Conservation (phyloP, 2,888 invertebrate species). For the Ashinkailepas kermadecensis region DNA sequence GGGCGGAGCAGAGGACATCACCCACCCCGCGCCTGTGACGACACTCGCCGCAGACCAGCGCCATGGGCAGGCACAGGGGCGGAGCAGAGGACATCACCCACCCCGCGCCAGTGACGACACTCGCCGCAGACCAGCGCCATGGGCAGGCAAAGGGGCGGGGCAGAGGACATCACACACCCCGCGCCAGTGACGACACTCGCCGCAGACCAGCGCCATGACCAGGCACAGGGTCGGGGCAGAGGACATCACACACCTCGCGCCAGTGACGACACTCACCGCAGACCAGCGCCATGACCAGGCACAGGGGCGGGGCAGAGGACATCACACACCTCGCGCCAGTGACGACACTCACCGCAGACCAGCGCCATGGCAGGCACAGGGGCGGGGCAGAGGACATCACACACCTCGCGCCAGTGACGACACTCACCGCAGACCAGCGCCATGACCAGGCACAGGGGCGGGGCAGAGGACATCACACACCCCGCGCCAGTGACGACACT, state of each 20-base stretch:
- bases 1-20: no score
- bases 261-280: background rate
- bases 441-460: background rate
- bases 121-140: background rate
- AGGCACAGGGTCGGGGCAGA: background rate
- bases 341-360: background rate
- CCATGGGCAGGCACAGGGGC: background rate
- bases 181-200: background rate
- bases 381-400: no score
- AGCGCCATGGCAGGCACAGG: background rate
- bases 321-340: no score
- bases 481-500: background rate
- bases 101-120: background rate
- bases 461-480: no score
- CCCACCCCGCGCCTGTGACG: no score
- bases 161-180: no score
- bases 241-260: no score
- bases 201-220: background rate
- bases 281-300: background rate
- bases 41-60: background rate
- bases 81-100: no score
- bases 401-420: no score
- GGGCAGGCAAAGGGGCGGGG: background rate
- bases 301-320: background rate
- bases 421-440: constrained; percentile 4